These are phyloP conservation scores for Burhinus bistriatus DNA, from an alignment of 2,113 vertebrate species.

Conservation along the genomic window DNA sequence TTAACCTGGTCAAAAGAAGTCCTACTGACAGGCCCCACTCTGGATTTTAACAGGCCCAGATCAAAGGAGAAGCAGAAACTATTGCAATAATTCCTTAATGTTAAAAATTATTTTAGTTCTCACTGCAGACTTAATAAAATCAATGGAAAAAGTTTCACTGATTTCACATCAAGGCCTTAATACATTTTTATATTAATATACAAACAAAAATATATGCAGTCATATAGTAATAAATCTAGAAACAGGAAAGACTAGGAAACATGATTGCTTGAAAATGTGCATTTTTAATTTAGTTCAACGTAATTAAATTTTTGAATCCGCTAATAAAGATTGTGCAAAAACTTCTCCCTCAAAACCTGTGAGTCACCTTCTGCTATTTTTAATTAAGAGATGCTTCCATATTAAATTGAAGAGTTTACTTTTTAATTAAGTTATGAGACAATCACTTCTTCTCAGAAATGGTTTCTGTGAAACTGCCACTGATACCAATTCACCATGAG, in stretches of 20 bases:
- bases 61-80: neutral
- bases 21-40: neutral
- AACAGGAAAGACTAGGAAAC: neutral
- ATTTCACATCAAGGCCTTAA: neutral
- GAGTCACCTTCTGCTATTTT: neutral
- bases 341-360: neutral
- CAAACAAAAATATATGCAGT: neutral
- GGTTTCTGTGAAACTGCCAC: neutral
- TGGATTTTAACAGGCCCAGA: neutral
- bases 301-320: neutral
- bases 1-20: neutral
- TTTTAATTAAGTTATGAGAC: neutral
- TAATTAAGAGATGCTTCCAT: neutral
- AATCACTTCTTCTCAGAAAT: neutral
- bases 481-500: neutral
- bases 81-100: neutral
- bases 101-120: neutral
- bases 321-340: neutral
- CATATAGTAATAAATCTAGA: neutral
- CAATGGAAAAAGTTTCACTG: neutral
- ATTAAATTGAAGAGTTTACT: neutral
- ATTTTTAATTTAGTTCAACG: neutral
- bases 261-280: neutral
- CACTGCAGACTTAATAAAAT: neutral
- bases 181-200: neutral